Evolutionary conservation across 2,797 vertebrate genomes (phyloP).

Genomic region (Gymnothorax javanicus): DNA sequence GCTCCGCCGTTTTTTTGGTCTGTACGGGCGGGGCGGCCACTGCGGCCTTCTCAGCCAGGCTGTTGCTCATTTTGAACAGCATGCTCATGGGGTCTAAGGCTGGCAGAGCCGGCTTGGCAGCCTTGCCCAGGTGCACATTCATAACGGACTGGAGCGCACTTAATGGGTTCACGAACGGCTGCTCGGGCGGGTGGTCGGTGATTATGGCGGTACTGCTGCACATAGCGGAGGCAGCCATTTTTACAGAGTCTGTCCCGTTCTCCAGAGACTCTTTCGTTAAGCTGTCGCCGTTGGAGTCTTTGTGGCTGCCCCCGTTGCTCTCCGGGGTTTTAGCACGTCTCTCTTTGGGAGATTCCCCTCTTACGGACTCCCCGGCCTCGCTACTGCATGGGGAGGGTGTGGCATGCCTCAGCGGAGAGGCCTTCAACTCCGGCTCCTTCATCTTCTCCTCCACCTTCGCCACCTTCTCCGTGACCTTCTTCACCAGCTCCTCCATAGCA

Average conservation of each 20-base stretch:
- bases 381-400: slow-evolving; percentile 91
- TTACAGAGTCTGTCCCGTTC: slow-evolving; percentile 83
- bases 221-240: slow-evolving; percentile 74
- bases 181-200: slow-evolving; percentile 95
- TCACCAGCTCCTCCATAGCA: slow-evolving; percentile 97
- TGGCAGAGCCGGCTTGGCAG: slow-evolving; percentile 92
- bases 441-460: slow-evolving; percentile 95
- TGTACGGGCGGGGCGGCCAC: slow-evolving; percentile 90
- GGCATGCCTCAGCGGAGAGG: slow-evolving; percentile 81
- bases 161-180: slow-evolving; percentile 96
- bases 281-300: slow-evolving; percentile 79
- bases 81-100: slow-evolving; percentile 98
- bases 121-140: slow-evolving; percentile 98
- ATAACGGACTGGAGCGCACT: slow-evolving; percentile 97
- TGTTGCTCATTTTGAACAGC: slow-evolving; percentile 99
- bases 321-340: slow-evolving; percentile 83
- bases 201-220: slow-evolving; percentile 95
- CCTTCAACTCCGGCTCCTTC: slow-evolving; percentile 83
- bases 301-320: slow-evolving; percentile 73
- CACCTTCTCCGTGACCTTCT: slow-evolving; percentile 97
- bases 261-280: slow-evolving; percentile 79
- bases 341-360: slow-evolving; percentile 80
- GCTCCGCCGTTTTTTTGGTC: slow-evolving; percentile 90
- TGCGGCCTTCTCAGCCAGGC: slow-evolving; percentile 94
- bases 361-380: slow-evolving; percentile 81